Conservation (phyloP, 2,797 vertebrate genomes). For the Arnoldichthys spilopterus region DNA sequence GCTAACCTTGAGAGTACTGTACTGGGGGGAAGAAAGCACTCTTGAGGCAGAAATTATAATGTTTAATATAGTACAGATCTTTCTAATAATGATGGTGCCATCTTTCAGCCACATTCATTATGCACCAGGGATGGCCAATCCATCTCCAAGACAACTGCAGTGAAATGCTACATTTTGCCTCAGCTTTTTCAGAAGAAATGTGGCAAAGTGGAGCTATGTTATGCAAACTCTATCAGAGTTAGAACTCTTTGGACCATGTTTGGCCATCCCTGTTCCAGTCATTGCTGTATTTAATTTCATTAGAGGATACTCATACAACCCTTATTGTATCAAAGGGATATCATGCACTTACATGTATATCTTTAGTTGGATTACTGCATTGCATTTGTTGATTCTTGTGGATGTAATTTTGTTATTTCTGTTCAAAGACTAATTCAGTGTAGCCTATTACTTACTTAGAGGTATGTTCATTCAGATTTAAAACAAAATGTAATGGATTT, state of each 20-base stretch:
- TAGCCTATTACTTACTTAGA: constrained; percentile 32
- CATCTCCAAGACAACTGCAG: constrained; percentile 39
- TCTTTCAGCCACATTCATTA: constrained; percentile 40
- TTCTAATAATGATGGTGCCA: constrained; percentile 34
- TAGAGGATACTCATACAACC: constrained; percentile 3
- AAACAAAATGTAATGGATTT: constrained; percentile 66
- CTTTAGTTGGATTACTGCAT: constrained; percentile 51
- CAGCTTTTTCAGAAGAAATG: neutral
- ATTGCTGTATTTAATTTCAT: constrained; percentile 6
- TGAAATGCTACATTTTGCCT: constrained; percentile 18
- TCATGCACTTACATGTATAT: constrained; percentile 40
- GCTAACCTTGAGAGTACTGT: constrained; percentile 21
- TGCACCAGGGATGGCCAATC: constrained; percentile 33
- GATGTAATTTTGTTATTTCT: constrained; percentile 42
- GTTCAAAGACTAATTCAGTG: constrained; percentile 38
- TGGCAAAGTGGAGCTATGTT: neutral
- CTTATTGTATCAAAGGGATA: constrained; percentile 32
- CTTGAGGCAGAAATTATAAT: neutral
- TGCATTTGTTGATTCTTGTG: constrained; percentile 45
- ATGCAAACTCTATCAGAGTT: neutral
- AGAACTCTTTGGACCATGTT: constrained; percentile 17
- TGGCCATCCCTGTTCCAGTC: constrained; percentile 35
- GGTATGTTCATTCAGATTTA: constrained; percentile 39
- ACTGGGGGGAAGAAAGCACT: constrained; percentile 11
- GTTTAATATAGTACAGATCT: constrained; percentile 1